Base-by-base conservation (phyloP, 2,113 vertebrate species). In the Labeo catla region DNA sequence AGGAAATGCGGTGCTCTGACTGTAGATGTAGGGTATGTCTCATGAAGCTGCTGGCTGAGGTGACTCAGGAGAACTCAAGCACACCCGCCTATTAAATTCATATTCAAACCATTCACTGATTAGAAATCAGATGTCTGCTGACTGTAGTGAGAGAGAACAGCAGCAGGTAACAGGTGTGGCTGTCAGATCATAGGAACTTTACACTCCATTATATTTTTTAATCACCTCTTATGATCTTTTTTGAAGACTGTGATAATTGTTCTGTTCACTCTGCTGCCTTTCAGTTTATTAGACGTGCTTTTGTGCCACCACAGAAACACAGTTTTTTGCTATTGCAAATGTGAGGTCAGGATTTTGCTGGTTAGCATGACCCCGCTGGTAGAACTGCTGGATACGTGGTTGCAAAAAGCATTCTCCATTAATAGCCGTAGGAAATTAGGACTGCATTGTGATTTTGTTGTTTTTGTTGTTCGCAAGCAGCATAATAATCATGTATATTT, bases 61-160 rank as follows among this genome's bases (percentile, higher is more conserved):
- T 50, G 86, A 86, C 76, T 89, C 84, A 89, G 70, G 76, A 63
- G 84, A 83, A 81, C 54, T 84, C 59, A 36, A 87, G 76, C 89
- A 86, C 87, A 74, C 87, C 88, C 57, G 12, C 19, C 61, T 76
- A 59, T 85, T 86, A 52, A 84, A 74, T 57, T 49, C 65, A 52
- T 57, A 87, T 87, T 78, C 23, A 65, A 66, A 59, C 28, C 19
- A 49, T 82, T 74, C 49, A 52, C 57, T 66, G 61, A 66, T 36
- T 72, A 49, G 9, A 81, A 39, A 36, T 12, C 10, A 54, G 66
- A 73, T 61, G 84, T 49, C 73, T 43, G 66, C 70, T 43, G 78
- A 78, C 59, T 83, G 16, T n/a, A 70, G 39, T n/a, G 21, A 63
- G 28, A 39, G 63, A 65, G 66, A 83, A 59, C 39, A 39, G 43